Base-by-base conservation (phyloP, 1,140 invertebrate genomes). In the Eurosta solidaginis region DNA sequence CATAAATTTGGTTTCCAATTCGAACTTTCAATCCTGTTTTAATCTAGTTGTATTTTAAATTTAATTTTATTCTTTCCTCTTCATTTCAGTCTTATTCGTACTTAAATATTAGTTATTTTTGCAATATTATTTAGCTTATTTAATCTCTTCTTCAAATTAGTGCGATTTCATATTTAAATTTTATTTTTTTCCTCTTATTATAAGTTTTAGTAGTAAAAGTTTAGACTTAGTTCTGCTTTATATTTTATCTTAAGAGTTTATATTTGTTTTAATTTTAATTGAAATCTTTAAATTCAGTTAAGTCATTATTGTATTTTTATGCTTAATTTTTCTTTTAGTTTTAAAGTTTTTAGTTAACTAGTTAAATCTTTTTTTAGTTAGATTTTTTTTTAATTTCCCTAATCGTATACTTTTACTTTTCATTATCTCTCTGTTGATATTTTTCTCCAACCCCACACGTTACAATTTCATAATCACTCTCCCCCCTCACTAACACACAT, bases 371-470 rank as follows among this genome's bases (percentile, higher is more conserved):
- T n/a, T n/a, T n/a, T n/a, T n/a, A n/a, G n/a, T n/a, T n/a, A n/a
- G n/a, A n/a, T n/a, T n/a, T n/a, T n/a, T n/a, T n/a, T n/a, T n/a
- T n/a, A n/a, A n/a, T n/a, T n/a, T n/a, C n/a, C n/a, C n/a, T n/a
- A n/a, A n/a, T n/a, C n/a, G n/a, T n/a, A n/a, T n/a, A n/a, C n/a
- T n/a, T n/a, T n/a, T n/a, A n/a, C n/a, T n/a, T n/a, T n/a, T n/a
- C n/a, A n/a, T n/a, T n/a, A n/a, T n/a, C 59, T 40, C 59, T 36
- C 59, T 68, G 59, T 68, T 36, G 59, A 68, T 33, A 68, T 40
- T n/a, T 27, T 36, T 68, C 10, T 4, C 27, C n/a, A 25, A 33
- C 3, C 27, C 17, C 22, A 29, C 27, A 59, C 29, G n/a, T n/a
- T n/a, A 68, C 33, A 27, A 63, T 2, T 17, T 5, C 25, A 12